Evolutionary conservation across 1,140 invertebrate genomes (phyloP), one percentile per base, ranked within the genome.

Genomic region (Leguminivora glycinivorella): DNA sequence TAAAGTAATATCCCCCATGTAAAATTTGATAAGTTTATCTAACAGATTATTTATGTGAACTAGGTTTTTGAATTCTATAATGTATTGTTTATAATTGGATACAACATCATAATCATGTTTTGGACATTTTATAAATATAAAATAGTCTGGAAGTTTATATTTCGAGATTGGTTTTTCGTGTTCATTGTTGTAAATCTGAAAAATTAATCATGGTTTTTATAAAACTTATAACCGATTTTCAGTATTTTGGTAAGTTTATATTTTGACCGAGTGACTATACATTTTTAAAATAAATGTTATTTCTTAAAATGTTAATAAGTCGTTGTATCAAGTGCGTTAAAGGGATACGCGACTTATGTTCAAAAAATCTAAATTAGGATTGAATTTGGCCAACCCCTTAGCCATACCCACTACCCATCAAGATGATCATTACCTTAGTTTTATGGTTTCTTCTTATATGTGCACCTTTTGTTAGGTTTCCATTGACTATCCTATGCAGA

Each of bases 41-140:
- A 95, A 74, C 56, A 93, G 88, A 67, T 84, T 82, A 12, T 88
- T 83, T n/a, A 95, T 78, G 60, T 83, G 71, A 34, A 92, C 83
- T 92, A 93, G 94, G 69, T 94, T 90, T 82, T 92, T 93, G 79
- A 95, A 95, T 85, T 94, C 93, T 17, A 95, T 85, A 25, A 92
- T 71, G 58, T 89, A 92, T 81, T 94, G 93, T 19, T 86, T 87
- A 25, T 92, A 86, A 70, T 93, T 92, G 74, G 92, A 85, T 52
- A 83, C 90, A 2, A 94, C 89, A 75, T 95, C 93, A 84, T 94
- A 94, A 73, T 92, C 92, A 70, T 79, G 85, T 67, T 90, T 81
- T 10, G 94, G 93, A 77, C 94, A 95, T 70, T 84, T 85, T 70
- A 95, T 90, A 80, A 94, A 93, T 22, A 95, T 68, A 67, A 95